These are phyloP conservation scores for Hyles vespertilio DNA, from an alignment of 1,140 invertebrate species.

Conservation along the genomic window DNA sequence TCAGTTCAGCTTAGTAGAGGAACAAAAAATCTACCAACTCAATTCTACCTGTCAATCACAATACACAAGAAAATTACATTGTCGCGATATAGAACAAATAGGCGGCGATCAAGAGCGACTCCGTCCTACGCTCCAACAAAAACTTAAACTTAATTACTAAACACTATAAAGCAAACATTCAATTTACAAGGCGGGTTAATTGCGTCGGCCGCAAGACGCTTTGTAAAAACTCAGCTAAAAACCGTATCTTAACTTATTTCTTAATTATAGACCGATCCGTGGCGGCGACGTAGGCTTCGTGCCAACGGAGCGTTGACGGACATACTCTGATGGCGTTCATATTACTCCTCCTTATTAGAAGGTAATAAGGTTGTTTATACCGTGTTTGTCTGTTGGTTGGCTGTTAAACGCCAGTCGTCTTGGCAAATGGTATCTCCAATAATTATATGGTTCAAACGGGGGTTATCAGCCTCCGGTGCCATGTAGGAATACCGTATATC, in stretches of 20 bases:
- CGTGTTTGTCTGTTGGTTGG: constrained; percentile 5
- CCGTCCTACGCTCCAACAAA: constrained; percentile 51
- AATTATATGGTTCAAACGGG: constrained; percentile 66
- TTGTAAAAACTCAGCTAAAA: constrained; percentile 71
- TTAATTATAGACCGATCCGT: constrained; percentile 74
- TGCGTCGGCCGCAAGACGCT: constrained; percentile 59
- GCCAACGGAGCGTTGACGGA: constrained; percentile 42
- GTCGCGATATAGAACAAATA: constrained; percentile 44
- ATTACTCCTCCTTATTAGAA: constrained; percentile 24
- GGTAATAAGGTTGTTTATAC: constrained; percentile 27
- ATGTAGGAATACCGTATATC: constrained; percentile 7
- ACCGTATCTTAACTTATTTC: constrained; percentile 73
- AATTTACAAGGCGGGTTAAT: constrained; percentile 74
- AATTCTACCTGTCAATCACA: constrained; percentile 22
- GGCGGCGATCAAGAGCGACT: constrained; percentile 46
- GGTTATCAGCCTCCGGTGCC: constrained; percentile 60
- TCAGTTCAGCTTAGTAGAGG: too few species aligned
- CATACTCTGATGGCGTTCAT: constrained; percentile 17
- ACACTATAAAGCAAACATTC: constrained; percentile 75
- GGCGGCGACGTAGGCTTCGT: constrained; percentile 55
- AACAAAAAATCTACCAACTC: too few species aligned
- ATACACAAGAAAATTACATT: constrained; percentile 53
- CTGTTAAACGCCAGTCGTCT: constrained; percentile 38
- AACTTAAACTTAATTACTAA: constrained; percentile 69
- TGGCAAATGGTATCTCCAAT: constrained; percentile 64